A percentile compares a stretch with the other conserved stretches of the same genome.
phyloP scores from a whole-genome alignment of 2,797 vertebrate genomes.

The Acipenser transmontanus region DNA sequence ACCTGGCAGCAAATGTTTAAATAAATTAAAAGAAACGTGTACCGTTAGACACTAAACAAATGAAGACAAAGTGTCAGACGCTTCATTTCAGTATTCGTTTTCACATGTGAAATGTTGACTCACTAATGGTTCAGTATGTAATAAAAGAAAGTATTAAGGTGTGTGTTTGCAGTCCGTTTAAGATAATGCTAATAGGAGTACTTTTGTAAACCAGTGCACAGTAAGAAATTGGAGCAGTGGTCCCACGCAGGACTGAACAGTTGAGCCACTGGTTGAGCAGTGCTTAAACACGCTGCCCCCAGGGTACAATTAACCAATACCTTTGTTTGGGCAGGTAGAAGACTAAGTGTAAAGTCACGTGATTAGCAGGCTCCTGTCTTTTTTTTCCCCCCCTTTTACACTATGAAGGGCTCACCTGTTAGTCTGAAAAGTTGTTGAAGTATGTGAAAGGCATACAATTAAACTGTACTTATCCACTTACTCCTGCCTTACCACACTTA shows the following conservation, averaged over 20 bases:
- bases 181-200: too few relatives aligned
- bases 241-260: constrained; percentile 33
- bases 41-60: too few relatives aligned
- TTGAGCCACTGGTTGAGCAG: constrained; percentile 61
- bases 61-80: too few relatives aligned
- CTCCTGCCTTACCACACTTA: constrained; percentile 55
- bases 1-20: too few relatives aligned
- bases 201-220: background rate
- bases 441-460: constrained; percentile 50
- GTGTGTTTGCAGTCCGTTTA: too few relatives aligned
- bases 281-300: constrained; percentile 52
- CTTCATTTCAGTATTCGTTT: too few relatives aligned
- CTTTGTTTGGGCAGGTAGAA: constrained; percentile 65
- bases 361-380: constrained; percentile 46
- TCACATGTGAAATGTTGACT: too few relatives aligned
- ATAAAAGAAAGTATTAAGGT: too few relatives aligned
- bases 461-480: constrained; percentile 47
- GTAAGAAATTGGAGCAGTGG: constrained; percentile 11
- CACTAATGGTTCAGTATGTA: too few relatives aligned
- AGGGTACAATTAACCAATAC: constrained; percentile 64
- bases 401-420: constrained; percentile 30
- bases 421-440: constrained; percentile 41
- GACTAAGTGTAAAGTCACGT: constrained; percentile 51
- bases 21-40: too few relatives aligned
- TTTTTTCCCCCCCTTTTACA: constrained; percentile 34